Evolutionary conservation across 1,140 invertebrate genomes (phyloP).

Genomic region (Telenomus remus): DNA sequence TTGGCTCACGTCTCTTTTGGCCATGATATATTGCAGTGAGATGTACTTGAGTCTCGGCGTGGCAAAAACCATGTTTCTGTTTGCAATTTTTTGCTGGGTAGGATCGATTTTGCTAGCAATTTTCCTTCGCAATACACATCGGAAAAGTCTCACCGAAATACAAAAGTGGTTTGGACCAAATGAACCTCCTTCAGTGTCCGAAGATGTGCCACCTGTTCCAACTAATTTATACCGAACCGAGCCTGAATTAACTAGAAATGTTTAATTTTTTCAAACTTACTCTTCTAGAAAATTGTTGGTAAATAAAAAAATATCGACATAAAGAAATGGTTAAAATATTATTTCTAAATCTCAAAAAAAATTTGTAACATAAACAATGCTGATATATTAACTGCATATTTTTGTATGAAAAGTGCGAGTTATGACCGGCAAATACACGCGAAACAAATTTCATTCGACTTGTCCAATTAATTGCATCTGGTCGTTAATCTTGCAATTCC

Average conservation of each 20-base stretch:
- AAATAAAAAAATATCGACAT: no score
- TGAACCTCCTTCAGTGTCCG: not conserved
- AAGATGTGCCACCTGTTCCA: not conserved
- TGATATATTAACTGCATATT: conserved; percentile 36
- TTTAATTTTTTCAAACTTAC: conserved; percentile 2
- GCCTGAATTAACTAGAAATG: conserved; percentile 9
- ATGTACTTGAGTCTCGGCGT: conserved; percentile 75
- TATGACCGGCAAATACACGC: conserved; percentile 34
- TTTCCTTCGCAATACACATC: conserved; percentile 83
- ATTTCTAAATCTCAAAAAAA: conserved; percentile 6
- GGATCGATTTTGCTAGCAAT: conserved; percentile 79
- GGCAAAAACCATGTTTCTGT: conserved; percentile 84
- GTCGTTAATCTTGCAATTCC: conserved; percentile 48
- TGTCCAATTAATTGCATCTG: conserved; percentile 45
- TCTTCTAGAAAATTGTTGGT: no score
- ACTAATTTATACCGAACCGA: conserved; percentile 9
- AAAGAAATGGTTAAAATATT: no score
- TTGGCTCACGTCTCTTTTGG: conserved; percentile 77
- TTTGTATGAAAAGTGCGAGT: conserved; percentile 1
- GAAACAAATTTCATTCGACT: conserved; percentile 28
- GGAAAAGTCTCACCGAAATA: conserved; percentile 76
- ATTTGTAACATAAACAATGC: conserved; percentile 8
- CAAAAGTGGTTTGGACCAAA: conserved; percentile 55
- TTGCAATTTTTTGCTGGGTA: conserved; percentile 81
- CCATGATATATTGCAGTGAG: conserved; percentile 75